Conservation (phyloP, 2,113 vertebrate species). For the Empidonax traillii region DNA sequence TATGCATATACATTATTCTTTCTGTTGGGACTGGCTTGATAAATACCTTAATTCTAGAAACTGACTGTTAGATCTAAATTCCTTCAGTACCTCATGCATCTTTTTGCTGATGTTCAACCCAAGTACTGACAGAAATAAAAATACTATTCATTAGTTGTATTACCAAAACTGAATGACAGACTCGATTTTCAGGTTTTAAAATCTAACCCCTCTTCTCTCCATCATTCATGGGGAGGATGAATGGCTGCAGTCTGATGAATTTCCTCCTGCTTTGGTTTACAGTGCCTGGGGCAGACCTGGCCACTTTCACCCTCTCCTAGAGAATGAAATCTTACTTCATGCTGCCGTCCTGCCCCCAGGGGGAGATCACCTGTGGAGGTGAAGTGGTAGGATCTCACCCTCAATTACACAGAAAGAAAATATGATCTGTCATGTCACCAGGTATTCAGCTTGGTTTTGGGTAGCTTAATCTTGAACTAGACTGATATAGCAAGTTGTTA, state of each 20-base stretch:
- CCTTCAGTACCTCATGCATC: background rate
- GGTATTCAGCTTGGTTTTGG: background rate
- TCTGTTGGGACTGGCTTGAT: background rate
- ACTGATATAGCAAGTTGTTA: slow-evolving; percentile 6
- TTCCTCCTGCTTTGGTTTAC: background rate
- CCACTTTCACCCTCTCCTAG: background rate
- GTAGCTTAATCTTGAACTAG: background rate
- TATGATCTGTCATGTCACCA: background rate
- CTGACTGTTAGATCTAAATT: background rate
- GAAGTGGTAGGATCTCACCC: background rate
- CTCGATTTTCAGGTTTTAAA: background rate
- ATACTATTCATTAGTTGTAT: background rate
- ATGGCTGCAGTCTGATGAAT: accelerated
- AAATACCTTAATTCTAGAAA: background rate
- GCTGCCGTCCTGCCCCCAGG: background rate
- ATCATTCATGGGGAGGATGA: background rate
- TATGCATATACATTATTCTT: background rate
- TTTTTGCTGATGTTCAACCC: background rate
- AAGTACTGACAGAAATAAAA: background rate
- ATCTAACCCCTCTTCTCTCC: background rate
- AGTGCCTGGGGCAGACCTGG: background rate
- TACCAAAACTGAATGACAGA: background rate
- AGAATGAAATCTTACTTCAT: background rate
- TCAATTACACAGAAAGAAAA: background rate
- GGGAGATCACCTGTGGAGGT: background rate